Conservation (phyloP, 2,888 invertebrate genomes). For the Xestobium rufovillosum region DNA sequence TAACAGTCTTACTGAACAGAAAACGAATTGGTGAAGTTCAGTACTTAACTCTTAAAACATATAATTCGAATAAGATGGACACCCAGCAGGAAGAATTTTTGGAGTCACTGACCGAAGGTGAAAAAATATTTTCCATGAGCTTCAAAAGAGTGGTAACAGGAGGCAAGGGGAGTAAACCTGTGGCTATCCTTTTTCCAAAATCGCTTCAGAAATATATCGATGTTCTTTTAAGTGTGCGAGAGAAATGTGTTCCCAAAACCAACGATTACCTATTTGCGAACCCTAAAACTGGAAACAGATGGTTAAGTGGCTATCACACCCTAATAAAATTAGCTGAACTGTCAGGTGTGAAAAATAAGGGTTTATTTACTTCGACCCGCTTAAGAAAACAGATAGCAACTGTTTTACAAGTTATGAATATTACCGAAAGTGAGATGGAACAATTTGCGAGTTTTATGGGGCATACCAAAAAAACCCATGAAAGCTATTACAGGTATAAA, state of each 20-base stretch:
- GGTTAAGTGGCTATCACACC: slow-evolving; percentile 22
- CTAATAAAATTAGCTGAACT: slow-evolving; percentile 20
- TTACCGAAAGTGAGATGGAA: slow-evolving; percentile 21
- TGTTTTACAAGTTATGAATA: slow-evolving; percentile 22
- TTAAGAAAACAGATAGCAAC: slow-evolving; percentile 23
- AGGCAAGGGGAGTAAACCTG: slow-evolving; percentile 22
- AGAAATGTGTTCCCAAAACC: slow-evolving; percentile 16
- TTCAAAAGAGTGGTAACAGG: slow-evolving; percentile 22
- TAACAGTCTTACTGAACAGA: slow-evolving; percentile 25
- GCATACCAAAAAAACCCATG: slow-evolving; percentile 22
- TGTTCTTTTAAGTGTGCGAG: slow-evolving; percentile 10
- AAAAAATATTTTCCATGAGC: slow-evolving; percentile 14
- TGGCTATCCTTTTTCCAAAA: slow-evolving; percentile 20
- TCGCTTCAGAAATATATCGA: slow-evolving; percentile 18
- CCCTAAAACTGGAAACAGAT: slow-evolving; percentile 18
- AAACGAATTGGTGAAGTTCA: slow-evolving; percentile 28
- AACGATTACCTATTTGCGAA: slow-evolving; percentile 26
- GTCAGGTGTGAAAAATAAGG: slow-evolving; percentile 16
- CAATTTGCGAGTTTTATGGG: slow-evolving; percentile 25
- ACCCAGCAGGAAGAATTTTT: slow-evolving; percentile 15
- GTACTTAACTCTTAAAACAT: slow-evolving; percentile 24
- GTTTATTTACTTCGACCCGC: slow-evolving; percentile 20
- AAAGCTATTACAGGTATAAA: slow-evolving; percentile 17
- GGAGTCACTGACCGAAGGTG: slow-evolving; percentile 10
- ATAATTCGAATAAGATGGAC: slow-evolving; percentile 5